Evolutionary conservation across 2,888 invertebrate genomes (phyloP), one percentile per base, ranked within the genome.

Genomic region (Plusia festucae): DNA sequence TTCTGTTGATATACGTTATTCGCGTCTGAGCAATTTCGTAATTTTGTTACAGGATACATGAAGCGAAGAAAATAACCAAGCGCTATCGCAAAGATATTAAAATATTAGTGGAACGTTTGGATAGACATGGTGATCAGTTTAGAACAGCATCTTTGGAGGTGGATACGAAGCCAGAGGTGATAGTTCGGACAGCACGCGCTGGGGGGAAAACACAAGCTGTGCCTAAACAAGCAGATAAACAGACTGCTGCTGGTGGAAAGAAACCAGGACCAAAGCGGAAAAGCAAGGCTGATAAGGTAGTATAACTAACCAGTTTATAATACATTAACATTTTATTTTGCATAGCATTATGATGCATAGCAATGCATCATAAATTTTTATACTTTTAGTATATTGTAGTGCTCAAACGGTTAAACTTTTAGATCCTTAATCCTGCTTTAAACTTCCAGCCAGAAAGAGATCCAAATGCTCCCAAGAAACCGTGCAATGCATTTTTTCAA

Each of bases 401-500:
- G n/a, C 6, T 40, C 1, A 40, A n/a, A 6, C n/a, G n/a, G n/a
- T n/a, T n/a, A n/a, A n/a, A n/a, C n/a, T n/a, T n/a, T n/a, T n/a
- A n/a, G n/a, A n/a, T n/a, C n/a, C 7, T 40, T n/a, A n/a, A n/a
- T 7, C 6, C 13, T 49, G 11, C 3, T 22, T 56, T 52, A 52
- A 24, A 24, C 57, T 90, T 89, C 30, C 80, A 94, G 94, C 92
- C 94, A 63, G 94, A 95, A 85, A 89, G 88, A 81, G 97, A 97
- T 91, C 97, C 97, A 0, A 97, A 97, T 90, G 97, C 97, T 55
- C 97, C 97, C 0, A 97, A 97, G 86, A 95, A 97, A 76, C 97
- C 97, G 1, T 97, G 97, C 60, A 97, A 97, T 95, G 97, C 97
- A 55, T 97, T 97, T 90, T 97, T 97, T 84, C 97, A 97, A 90